Evolutionary conservation across 2,113 vertebrate species (phyloP).

Genomic region (Myodes glareolus): DNA sequence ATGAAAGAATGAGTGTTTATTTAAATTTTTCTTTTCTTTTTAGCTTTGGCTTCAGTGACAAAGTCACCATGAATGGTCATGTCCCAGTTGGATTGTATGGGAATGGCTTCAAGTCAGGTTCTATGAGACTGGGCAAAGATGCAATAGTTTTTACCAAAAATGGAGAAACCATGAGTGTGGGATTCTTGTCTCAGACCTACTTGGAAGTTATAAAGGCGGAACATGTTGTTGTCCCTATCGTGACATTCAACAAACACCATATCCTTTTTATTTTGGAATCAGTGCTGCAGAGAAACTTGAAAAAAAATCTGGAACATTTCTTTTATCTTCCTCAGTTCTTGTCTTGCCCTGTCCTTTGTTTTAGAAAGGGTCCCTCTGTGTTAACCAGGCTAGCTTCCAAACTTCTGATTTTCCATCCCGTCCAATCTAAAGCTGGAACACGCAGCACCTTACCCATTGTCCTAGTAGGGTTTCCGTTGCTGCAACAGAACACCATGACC

Average conservation of each 20-base stretch:
- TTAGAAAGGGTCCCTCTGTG: not conserved
- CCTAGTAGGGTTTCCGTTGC: not conserved
- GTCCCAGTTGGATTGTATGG: conserved; percentile 95
- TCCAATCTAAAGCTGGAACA: not conserved
- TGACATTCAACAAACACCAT: conserved; percentile 87
- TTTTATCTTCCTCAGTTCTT: not conserved
- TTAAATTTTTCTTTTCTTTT: conserved; percentile 42
- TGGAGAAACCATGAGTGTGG: conserved; percentile 89
- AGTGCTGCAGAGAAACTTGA: not conserved
- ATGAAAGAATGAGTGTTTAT: not conserved
- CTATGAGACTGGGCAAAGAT: conserved; percentile 97
- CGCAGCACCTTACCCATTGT: not conserved
- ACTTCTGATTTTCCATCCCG: not conserved
- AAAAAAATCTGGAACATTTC: not conserved
- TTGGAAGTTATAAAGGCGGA: conserved; percentile 89
- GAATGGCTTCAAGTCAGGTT: conserved; percentile 98
- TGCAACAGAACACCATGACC: not conserved
- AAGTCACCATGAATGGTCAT: conserved; percentile 89
- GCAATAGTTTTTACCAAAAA: conserved; percentile 96
- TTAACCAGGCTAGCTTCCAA: not conserved
- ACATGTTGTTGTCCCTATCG: conserved; percentile 93
- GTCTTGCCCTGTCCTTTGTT: not conserved
- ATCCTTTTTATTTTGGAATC: conserved; percentile 88
- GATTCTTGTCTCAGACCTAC: conserved; percentile 95
- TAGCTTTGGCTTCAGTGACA: conserved; percentile 98